Base-by-base conservation (phyloP, 2,888 invertebrate genomes). In the Cheilosia vulpina region DNA sequence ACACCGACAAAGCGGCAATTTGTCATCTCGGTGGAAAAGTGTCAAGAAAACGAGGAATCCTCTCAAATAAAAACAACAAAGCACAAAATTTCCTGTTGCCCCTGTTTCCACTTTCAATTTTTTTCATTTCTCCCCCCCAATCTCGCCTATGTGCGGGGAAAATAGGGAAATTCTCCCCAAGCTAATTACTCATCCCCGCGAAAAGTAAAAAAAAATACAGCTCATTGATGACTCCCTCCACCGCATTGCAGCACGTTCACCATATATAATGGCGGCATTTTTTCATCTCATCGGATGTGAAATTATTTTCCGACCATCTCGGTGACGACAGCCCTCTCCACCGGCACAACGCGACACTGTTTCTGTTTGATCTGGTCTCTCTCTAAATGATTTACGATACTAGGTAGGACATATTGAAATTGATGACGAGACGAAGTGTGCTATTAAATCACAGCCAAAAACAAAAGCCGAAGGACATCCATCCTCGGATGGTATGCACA, bases 371-470 rank as follows among this genome's bases (percentile, higher is more conserved):
- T 84, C 79, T 80, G 21, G 15, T 11, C 11, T n/a, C 6, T 43
- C 50, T 41, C 69, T 50, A 72, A 84, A 84, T 84, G 84, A 84
- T 80, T 84, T 75, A 84, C 75, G 79, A 66, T 53, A 65, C 66
- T 34, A 69, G 68, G 62, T 78, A 63, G 47, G 43, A 58, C 41
- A 65, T 73, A 69, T 69, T 78, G 57, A 77, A 82, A 82, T 82
- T 82, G 71, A 77, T 82, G 83, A 75, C 83, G 68, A 75, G 84
- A 79, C 79, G 75, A 84, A 84, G 84, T 84, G 79, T 53, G 75
- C 79, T 65, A 84, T 80, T 84, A 84, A 84, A 84, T 84, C 79
- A 82, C 76, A 69, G 24, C 79, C 58, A 38, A 45, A 34, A n/a
- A 34, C 68, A 52, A 73, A 71, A 78, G 68, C 62, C 78, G 45